Evolutionary conservation across 2,888 invertebrate species (phyloP).

Genomic region (Cheilosia vernalis): DNA sequence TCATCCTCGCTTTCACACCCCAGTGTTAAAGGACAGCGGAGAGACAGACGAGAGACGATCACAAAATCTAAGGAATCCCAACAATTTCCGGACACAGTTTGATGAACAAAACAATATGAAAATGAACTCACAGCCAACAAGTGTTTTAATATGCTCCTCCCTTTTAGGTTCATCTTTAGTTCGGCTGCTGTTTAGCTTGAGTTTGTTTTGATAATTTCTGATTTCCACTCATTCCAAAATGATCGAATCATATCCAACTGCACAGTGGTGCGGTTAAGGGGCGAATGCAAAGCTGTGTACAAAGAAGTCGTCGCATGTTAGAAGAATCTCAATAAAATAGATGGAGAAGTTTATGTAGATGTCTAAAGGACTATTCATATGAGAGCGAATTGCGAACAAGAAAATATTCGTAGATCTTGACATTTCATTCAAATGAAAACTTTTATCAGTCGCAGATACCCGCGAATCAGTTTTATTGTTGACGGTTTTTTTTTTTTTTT

Average conservation of each 20-base stretch:
- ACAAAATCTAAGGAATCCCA: conserved; percentile 66
- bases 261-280: neutral
- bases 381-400: too few relatives aligned
- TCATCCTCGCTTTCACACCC: conserved; percentile 24
- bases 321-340: too few relatives aligned
- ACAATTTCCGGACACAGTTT: conserved; percentile 67
- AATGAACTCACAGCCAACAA: conserved; percentile 66
- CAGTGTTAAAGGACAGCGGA: neutral
- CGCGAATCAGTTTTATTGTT: too few relatives aligned
- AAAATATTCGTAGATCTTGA: too few relatives aligned
- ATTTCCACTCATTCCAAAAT: neutral
- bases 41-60: conserved; percentile 29
- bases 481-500: too few relatives aligned
- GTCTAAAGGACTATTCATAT: too few relatives aligned
- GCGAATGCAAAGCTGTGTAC: neutral
- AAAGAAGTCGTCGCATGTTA: too few relatives aligned
- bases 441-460: too few relatives aligned
- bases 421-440: too few relatives aligned
- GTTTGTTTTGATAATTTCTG: conserved; percentile 58
- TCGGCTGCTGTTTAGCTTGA: conserved; percentile 6
- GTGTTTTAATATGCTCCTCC: conserved; percentile 69
- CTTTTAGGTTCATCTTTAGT: conserved; percentile 45
- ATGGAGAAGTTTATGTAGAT: too few relatives aligned
- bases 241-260: neutral
- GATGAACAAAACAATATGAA: conserved; percentile 46